These are phyloP conservation scores for Abrostola triplasia DNA, from an alignment of 2,888 invertebrate genomes.

Conservation along the genomic window DNA sequence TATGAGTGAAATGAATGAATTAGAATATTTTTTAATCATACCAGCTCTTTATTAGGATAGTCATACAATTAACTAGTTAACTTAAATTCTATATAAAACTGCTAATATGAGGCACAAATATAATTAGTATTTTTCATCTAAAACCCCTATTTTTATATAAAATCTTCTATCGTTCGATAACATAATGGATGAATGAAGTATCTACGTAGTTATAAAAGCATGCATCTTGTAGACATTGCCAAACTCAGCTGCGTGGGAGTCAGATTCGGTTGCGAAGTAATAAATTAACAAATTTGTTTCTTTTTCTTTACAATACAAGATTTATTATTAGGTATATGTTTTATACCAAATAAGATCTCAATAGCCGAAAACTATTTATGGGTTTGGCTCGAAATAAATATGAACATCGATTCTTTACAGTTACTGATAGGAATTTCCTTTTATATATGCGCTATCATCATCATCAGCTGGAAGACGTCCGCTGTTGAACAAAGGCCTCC, in stretches of 20 bases:
- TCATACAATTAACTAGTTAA: no score
- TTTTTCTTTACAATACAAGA: constrained; percentile 19
- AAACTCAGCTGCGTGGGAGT: constrained; percentile 52
- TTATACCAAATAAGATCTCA: constrained; percentile 15
- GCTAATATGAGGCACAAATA: no score
- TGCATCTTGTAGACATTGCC: constrained; percentile 43
- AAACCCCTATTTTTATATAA: no score
- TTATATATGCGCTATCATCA: no score
- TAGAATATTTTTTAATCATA: no score
- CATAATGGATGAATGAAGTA: constrained; percentile 9
- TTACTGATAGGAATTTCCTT: not conserved
- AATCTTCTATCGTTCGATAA: not conserved
- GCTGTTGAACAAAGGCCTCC: no score
- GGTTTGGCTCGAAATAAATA: not conserved
- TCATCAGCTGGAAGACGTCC: no score
- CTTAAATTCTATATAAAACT: no score
- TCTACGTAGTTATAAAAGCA: constrained; percentile 21
- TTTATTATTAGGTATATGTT: constrained; percentile 31
- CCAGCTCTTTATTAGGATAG: no score
- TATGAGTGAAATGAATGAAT: no score
- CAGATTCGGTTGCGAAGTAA: constrained; percentile 37
- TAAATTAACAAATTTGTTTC: constrained; percentile 50
- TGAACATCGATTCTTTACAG: not conserved
- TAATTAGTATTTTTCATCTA: no score
- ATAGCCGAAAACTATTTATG: not conserved